Percentiles rank a stretch among this genome's conserved stretches.
Conservation (phyloP, 1,140 invertebrate species). For the Drosophila sulfurigaster region DNA sequence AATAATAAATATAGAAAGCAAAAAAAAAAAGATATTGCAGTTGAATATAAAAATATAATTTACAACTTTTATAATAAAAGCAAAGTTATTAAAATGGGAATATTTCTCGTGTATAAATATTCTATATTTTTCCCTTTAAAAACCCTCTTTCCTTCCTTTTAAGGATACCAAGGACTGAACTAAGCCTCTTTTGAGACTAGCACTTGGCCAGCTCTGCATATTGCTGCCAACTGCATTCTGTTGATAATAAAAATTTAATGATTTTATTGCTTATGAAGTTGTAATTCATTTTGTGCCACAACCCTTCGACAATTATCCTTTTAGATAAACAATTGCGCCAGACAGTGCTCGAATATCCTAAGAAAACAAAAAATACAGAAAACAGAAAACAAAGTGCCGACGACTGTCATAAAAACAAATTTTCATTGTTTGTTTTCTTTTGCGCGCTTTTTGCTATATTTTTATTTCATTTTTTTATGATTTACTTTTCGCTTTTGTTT, state of each 20-base stretch:
- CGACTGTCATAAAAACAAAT: constrained; percentile 59
- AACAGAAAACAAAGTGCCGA: constrained; percentile 43
- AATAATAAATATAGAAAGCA: too few relatives aligned
- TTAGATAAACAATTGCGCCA: constrained; percentile 78
- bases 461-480: constrained; percentile 60
- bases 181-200: constrained; percentile 48
- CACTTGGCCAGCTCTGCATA: constrained; percentile 16
- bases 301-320: constrained; percentile 78
- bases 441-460: constrained; percentile 64
- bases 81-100: too few relatives aligned
- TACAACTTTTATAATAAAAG: too few relatives aligned
- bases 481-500: constrained; percentile 47
- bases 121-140: background rate
- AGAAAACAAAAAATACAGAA: constrained; percentile 49
- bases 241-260: constrained; percentile 78
- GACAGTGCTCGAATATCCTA: constrained; percentile 41
- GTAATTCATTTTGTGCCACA: constrained; percentile 74
- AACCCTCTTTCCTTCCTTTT: background rate
- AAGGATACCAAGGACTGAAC: constrained; percentile 12
- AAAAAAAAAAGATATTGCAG: too few relatives aligned
- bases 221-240: constrained; percentile 22
- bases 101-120: too few relatives aligned
- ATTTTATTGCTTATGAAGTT: constrained; percentile 83
- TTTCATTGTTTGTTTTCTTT: constrained; percentile 71
- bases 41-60: too few relatives aligned